Base-by-base conservation (phyloP, 2,888 invertebrate genomes). In the Shargacucullia verbasci region DNA sequence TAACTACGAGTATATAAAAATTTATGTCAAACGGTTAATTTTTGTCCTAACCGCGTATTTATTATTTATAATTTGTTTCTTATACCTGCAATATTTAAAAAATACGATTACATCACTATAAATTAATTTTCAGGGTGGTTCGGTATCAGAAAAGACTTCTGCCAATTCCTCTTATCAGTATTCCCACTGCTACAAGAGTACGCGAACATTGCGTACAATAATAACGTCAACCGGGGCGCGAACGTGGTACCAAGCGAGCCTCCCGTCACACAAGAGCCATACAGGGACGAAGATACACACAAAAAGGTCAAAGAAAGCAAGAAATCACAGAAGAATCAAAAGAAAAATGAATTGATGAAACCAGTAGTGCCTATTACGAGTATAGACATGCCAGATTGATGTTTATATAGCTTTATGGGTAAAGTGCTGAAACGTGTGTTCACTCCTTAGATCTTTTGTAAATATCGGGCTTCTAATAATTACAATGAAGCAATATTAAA, bases 121-220 rank as follows among this genome's bases (percentile, higher is more conserved):
- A 20, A 12, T 52, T 48, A 29, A 6, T 60, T 95, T 95, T 56
- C 90, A 98, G 98, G 99, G 99, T 99, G 99, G 99, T 99, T 99
- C 90, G 99, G 99, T 49, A 98, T 99, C 78, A 95, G 99, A 46
- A 99, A 99, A 94, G 99, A 99, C 85, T 99, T 99, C 88, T 99
- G 99, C 86, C 98, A 98, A 80, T 99, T 99, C 89, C 95, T 99
- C n/a, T 94, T 99, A 31, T 98, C 98, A 50, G 96, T 97, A 11
- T 99, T 99, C 91, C 99, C 99, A 0, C 95, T 99, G 66, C 95
- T 99, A 40, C 99, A 99, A 94, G 99, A 99, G 85, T 99, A 99
- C 88, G 99, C 99, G 14, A 99, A 99, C 90, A 99, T 99, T 76
- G 98, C 99, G 6, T 99, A 99, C 89, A 97, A 96, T 87, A 96